Percentiles rank a stretch among this genome's conserved stretches.
Conservation (phyloP, 2,797 vertebrate genomes). For the Pterois miles region DNA sequence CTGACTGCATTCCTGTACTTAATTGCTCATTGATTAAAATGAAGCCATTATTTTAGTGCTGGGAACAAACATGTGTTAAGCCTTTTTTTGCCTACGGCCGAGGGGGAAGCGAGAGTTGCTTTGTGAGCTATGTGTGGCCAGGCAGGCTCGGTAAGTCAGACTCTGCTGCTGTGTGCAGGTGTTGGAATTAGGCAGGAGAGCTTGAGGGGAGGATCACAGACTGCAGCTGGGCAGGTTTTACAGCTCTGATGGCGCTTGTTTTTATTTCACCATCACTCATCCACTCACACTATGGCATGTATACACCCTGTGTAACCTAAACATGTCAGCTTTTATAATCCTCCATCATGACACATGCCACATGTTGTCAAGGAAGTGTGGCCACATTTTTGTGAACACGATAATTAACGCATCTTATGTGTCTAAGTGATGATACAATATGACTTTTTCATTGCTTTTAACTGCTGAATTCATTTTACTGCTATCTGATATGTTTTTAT, state of each 20-base stretch:
- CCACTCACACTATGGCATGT: constrained; percentile 13
- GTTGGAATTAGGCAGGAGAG: constrained; percentile 55
- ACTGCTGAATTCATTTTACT: background rate
- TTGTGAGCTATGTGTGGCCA: constrained; percentile 36
- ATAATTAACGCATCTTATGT: background rate
- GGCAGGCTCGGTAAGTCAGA: constrained; percentile 17
- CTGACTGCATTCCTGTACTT: constrained; percentile 1
- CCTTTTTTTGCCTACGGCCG: constrained; percentile 28
- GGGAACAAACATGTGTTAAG: constrained; percentile 44
- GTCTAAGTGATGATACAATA: background rate
- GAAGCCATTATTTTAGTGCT: constrained; percentile 30
- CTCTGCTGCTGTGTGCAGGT: constrained; percentile 59
- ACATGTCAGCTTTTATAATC: background rate
- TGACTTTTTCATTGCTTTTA: background rate
- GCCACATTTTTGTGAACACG: background rate
- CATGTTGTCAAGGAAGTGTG: background rate
- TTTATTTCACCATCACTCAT: constrained; percentile 32
- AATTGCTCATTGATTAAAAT: constrained; percentile 51
- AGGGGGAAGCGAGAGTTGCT: constrained; percentile 18
- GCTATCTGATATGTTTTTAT: background rate
- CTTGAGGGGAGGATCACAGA: constrained; percentile 62
- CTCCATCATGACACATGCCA: background rate
- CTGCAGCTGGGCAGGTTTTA: constrained; percentile 70
- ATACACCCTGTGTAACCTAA: background rate
- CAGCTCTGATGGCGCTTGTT: constrained; percentile 42